Percentiles rank a stretch among this genome's conserved stretches.
Conservation (phyloP, 2,113 vertebrate genomes). For the Podilymbus podiceps region DNA sequence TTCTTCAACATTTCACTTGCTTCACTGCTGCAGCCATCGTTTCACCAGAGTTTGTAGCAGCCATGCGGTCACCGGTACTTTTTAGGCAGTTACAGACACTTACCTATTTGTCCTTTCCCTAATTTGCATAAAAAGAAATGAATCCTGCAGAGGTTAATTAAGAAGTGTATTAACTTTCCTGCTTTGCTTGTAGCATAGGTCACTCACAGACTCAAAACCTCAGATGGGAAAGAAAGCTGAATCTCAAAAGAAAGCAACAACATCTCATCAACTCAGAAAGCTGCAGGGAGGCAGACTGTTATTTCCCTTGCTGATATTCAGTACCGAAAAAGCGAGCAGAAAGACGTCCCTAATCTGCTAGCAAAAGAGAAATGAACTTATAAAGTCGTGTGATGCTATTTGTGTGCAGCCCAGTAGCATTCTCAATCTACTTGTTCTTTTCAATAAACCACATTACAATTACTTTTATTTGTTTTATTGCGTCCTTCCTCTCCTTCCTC, state of each 20-base stretch:
- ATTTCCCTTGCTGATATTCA: conserved; percentile 26
- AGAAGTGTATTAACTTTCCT: background rate
- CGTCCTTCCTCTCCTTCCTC: background rate
- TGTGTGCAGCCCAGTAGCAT: background rate
- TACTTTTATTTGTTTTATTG: conserved; percentile 3
- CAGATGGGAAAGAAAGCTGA: background rate
- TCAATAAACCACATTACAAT: background rate
- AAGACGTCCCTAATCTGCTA: conserved; percentile 8
- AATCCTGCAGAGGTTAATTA: conserved; percentile 41
- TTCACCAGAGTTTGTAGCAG: background rate
- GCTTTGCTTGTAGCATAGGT: background rate
- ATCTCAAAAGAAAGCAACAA: background rate
- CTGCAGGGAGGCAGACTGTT: conserved; percentile 21
- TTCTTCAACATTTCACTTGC: background rate
- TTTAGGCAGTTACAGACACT: background rate
- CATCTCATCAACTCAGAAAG: conserved; percentile 13
- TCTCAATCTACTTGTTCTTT: background rate
- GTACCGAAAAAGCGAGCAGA: accelerated
- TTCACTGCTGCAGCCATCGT: background rate
- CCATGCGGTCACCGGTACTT: background rate
- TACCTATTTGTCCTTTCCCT: background rate
- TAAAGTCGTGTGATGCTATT: background rate
- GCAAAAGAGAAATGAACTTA: background rate
- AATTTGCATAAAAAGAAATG: background rate
- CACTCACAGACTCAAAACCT: background rate